Percentiles rank a stretch among this genome's conserved stretches.
Evolutionary conservation across 2,888 invertebrate species (phyloP).

Genomic region (Unio pictorum): DNA sequence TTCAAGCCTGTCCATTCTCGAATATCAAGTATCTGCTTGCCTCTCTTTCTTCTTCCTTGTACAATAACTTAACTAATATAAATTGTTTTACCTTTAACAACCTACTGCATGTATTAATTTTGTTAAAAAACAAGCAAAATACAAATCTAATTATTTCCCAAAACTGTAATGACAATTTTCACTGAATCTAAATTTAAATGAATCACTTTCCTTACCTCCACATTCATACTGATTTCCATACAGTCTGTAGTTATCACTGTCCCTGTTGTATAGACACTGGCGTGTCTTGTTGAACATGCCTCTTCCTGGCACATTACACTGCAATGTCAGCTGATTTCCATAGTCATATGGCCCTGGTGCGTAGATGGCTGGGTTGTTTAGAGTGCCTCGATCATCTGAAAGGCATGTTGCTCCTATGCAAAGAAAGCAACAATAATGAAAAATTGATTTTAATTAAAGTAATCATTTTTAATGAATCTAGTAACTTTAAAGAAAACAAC

Average conservation of each 20-base stretch:
- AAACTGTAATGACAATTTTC: too few relatives aligned
- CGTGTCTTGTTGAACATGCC: slow-evolving; percentile 30
- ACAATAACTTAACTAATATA: too few relatives aligned
- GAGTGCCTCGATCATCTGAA: background rate
- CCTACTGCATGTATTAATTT: too few relatives aligned
- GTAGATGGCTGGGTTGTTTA: slow-evolving; percentile 15
- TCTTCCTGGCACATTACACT: slow-evolving; percentile 41
- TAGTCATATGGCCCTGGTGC: slow-evolving; percentile 29
- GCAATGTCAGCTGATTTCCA: slow-evolving; percentile 35
- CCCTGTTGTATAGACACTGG: slow-evolving; percentile 48
- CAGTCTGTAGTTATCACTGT: slow-evolving; percentile 39
- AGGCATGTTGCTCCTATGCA: slow-evolving; percentile 31
- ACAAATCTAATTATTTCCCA: too few relatives aligned
- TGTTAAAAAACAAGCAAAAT: too few relatives aligned
- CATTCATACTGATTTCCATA: slow-evolving; percentile 57
- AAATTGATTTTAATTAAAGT: too few relatives aligned
- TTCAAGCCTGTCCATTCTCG: too few relatives aligned
- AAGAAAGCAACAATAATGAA: slow-evolving; percentile 3
- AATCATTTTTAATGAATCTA: too few relatives aligned
- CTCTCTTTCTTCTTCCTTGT: too few relatives aligned
- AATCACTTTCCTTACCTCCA: slow-evolving; percentile 43
- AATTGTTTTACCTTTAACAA: too few relatives aligned
- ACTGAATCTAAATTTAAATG: background rate
- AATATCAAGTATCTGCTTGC: too few relatives aligned
- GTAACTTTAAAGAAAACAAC: too few relatives aligned